Percentiles rank a stretch among this genome's conserved stretches.
phyloP scores from a whole-genome alignment of 2,888 invertebrate genomes.

The Monopis laevigella region DNA sequence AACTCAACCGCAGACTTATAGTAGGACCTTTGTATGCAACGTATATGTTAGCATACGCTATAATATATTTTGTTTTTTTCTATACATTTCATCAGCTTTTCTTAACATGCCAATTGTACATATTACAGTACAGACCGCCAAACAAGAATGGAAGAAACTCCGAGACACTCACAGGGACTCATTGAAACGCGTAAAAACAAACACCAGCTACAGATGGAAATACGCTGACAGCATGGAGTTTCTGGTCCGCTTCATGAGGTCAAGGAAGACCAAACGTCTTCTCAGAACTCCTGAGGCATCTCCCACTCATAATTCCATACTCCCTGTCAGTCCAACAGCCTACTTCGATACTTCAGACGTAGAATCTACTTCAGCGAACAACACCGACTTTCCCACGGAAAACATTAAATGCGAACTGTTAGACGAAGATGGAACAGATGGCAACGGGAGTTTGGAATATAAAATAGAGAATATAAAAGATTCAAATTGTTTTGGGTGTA shows the following conservation, averaged over 20 bases:
- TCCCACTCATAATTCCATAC: too few relatives aligned
- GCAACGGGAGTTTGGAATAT: constrained; percentile 24
- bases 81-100: background rate
- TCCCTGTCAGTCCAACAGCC: background rate
- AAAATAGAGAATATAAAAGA: constrained; percentile 25
- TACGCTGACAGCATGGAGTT: constrained; percentile 24
- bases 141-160: constrained; percentile 24
- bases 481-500: constrained; percentile 11
- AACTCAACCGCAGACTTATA: too few relatives aligned
- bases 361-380: constrained; percentile 15
- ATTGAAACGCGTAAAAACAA: constrained; percentile 19
- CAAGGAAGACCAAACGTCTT: constrained; percentile 19
- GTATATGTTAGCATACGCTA: background rate
- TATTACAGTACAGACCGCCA: constrained; percentile 22
- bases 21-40: too few relatives aligned
- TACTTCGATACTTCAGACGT: background rate
- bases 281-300: constrained; percentile 16
- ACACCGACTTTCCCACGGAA: constrained; percentile 17
- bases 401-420: constrained; percentile 18
- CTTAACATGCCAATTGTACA: background rate
- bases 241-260: constrained; percentile 23
- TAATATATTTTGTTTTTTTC: background rate
- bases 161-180: constrained; percentile 23
- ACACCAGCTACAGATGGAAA: constrained; percentile 20
- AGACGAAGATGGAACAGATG: constrained; percentile 22